phyloP scores from a whole-genome alignment of 2,113 vertebrate species.

The Zosterops hypoxanthus region DNA sequence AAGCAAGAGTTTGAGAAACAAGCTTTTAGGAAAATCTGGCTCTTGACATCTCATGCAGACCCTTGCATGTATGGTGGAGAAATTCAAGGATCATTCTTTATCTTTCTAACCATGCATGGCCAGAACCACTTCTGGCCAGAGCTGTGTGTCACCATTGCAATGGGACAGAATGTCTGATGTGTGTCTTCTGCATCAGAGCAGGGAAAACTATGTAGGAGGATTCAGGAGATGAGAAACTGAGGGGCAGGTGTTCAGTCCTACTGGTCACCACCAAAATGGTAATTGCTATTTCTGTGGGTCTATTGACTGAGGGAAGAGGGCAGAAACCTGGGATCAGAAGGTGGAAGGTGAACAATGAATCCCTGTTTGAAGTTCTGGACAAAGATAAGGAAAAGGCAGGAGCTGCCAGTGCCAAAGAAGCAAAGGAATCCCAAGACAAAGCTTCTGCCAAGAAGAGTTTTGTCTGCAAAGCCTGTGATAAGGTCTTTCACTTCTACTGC shows the following conservation, averaged over 20 bases:
- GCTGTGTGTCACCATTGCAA: rapidly evolving
- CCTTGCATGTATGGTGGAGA: background rate
- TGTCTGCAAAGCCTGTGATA: conserved; percentile 82
- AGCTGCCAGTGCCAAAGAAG: background rate
- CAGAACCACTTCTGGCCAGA: background rate
- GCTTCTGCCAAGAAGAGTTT: conserved; percentile 72
- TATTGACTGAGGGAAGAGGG: conserved; percentile 36
- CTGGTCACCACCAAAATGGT: background rate
- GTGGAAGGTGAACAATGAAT: conserved; percentile 44
- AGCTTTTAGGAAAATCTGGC: background rate
- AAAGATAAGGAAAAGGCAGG: conserved; percentile 1
- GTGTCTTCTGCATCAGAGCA: background rate
- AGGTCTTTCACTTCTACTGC: conserved; percentile 85
- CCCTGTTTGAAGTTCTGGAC: conserved; percentile 44
- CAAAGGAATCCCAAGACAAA: background rate
- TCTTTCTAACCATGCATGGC: background rate
- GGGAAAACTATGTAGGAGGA: background rate
- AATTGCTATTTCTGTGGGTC: conserved; percentile 12
- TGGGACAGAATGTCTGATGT: rapidly evolving
- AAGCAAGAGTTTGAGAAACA: background rate
- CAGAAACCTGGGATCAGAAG: background rate
- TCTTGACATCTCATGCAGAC: background rate
- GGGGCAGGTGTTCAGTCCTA: background rate
- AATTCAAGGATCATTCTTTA: background rate
- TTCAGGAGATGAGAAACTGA: background rate